Evolutionary conservation across 2,113 vertebrate species (phyloP).

Genomic region (Neolamprologus toae): DNA sequence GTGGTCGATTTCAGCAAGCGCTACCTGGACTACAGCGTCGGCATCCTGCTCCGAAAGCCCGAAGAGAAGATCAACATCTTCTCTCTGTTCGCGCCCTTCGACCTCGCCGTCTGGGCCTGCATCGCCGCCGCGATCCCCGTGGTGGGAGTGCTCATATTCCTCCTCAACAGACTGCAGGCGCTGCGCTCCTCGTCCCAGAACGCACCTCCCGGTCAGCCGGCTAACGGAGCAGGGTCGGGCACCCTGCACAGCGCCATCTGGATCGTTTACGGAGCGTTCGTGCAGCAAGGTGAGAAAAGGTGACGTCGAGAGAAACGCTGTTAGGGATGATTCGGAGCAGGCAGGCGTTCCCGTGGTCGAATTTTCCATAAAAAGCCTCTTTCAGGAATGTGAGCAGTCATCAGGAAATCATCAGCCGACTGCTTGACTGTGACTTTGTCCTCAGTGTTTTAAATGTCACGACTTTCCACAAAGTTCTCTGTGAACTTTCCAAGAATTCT

Average conservation of each 20-base stretch:
- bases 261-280: slow-evolving; percentile 94
- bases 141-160: slow-evolving; percentile 91
- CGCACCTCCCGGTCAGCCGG: slow-evolving; percentile 52
- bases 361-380: neutral
- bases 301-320: rapidly evolving
- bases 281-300: slow-evolving; percentile 85
- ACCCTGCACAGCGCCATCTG: slow-evolving; percentile 93
- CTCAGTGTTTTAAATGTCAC: neutral
- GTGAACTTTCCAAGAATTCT: neutral
- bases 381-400: neutral
- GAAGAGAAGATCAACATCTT: slow-evolving; percentile 98
- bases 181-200: slow-evolving; percentile 71
- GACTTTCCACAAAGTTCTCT: neutral
- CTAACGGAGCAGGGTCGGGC: slow-evolving; percentile 67
- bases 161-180: slow-evolving; percentile 89
- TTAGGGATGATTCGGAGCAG: neutral
- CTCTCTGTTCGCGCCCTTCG: slow-evolving; percentile 92
- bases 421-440: neutral
- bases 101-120: slow-evolving; percentile 95
- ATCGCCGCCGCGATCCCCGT: slow-evolving; percentile 90
- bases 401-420: neutral
- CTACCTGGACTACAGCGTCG: slow-evolving; percentile 96
- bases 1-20: slow-evolving; percentile 98
- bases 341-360: neutral
- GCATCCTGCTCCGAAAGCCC: slow-evolving; percentile 87